Conservation (phyloP, 2,113 vertebrate genomes). For the Chaenogobius annularis region DNA sequence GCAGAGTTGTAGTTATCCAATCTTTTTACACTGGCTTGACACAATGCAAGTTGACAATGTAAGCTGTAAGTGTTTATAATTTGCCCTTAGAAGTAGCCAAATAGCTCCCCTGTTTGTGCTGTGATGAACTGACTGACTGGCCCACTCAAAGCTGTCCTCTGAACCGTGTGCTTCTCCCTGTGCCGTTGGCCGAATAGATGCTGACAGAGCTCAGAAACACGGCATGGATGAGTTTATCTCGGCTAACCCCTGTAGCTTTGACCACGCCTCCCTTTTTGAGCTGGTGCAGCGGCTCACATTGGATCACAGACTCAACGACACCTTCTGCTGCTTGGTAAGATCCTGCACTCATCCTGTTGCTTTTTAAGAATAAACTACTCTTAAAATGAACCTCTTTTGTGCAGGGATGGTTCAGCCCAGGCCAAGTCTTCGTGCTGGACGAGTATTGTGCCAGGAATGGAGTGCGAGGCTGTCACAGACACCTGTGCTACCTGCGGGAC, state of each 20-base stretch:
- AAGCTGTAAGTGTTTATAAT: constrained; percentile 79
- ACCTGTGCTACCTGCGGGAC: constrained; percentile 96
- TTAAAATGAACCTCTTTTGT: constrained; percentile 25
- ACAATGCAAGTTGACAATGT: constrained; percentile 99
- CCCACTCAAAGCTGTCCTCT: constrained; percentile 69
- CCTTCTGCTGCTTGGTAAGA: constrained; percentile 99
- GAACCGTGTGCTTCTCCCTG: constrained; percentile 87
- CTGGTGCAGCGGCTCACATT: constrained; percentile 98
- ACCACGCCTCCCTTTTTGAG: constrained; percentile 99
- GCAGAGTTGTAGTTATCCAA: constrained; percentile 58
- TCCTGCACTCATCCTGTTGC: neutral
- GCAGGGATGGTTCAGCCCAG: constrained; percentile 99
- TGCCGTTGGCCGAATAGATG: constrained; percentile 95
- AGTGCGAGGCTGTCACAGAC: constrained; percentile 96
- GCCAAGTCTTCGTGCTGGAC: constrained; percentile 98
- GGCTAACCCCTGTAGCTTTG: constrained; percentile 99
- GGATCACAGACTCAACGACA: constrained; percentile 99
- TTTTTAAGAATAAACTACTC: neutral
- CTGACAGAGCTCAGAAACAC: constrained; percentile 99
- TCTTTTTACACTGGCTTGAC: constrained; percentile 75
- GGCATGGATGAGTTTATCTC: constrained; percentile 99
- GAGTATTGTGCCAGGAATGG: constrained; percentile 98
- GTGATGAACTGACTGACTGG: constrained; percentile 45
- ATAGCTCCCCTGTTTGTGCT: constrained; percentile 61
- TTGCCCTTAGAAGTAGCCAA: constrained; percentile 75